A percentile compares a stretch with the other conserved stretches of the same genome.
Evolutionary conservation across 1,140 invertebrate species (phyloP).

Genomic region (Trichonephila inaurata): DNA sequence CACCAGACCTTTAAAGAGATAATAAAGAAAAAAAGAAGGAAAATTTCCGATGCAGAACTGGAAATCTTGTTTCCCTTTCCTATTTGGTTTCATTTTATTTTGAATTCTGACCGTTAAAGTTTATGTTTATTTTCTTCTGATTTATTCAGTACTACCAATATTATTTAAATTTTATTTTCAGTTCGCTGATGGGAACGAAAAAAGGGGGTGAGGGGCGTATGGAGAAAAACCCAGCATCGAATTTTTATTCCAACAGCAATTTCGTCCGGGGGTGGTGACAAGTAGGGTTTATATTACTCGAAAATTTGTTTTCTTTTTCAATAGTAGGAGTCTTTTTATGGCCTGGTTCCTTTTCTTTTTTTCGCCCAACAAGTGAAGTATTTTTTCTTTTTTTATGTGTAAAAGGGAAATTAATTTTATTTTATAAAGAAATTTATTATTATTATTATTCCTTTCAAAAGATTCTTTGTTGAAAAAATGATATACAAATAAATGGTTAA

Average conservation of each 20-base stretch:
- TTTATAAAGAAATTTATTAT: background rate
- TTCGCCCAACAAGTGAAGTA: background rate
- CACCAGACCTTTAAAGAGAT: constrained; percentile 7
- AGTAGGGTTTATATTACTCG: constrained; percentile 66
- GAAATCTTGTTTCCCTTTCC: constrained; percentile 66
- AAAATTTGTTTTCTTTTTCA: constrained; percentile 66
- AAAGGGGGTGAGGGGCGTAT: background rate
- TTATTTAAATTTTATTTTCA: constrained; percentile 75
- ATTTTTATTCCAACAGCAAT: constrained; percentile 62
- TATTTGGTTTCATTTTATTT: constrained; percentile 73
- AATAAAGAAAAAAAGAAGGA: background rate
- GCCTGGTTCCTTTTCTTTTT: background rate
- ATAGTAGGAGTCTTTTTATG: constrained; percentile 32
- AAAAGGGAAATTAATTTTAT: constrained; percentile 42
- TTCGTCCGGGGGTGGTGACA: constrained; percentile 12
- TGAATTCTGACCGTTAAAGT: constrained; percentile 69
- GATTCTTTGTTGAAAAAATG: background rate
- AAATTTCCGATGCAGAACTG: constrained; percentile 30
- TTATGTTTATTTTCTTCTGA: constrained; percentile 73
- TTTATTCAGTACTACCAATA: constrained; percentile 75
- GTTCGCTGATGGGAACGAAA: constrained; percentile 33
- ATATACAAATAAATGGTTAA: background rate
- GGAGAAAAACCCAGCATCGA: background rate
- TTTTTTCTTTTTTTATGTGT: background rate
- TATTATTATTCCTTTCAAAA: background rate